Evolutionary conservation across 2,888 invertebrate genomes (phyloP).

Genomic region (Venustoraphidia nigricollis): DNA sequence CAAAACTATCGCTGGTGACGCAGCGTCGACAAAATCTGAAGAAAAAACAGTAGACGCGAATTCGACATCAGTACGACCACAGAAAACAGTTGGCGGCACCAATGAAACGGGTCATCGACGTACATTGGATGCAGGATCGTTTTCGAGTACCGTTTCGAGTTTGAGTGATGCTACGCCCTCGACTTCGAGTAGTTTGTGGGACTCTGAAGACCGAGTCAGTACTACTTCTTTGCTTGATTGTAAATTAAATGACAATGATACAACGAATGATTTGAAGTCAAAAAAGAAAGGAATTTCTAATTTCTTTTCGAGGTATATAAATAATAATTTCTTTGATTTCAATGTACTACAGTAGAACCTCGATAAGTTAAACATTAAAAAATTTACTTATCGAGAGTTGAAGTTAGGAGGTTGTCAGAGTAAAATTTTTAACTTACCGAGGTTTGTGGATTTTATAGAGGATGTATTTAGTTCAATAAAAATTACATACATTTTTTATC

Average conservation of each 20-base stretch:
- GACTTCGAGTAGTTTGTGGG: slow-evolving; percentile 33
- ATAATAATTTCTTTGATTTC: not conserved
- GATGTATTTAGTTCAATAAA: too few species aligned
- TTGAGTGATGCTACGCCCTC: slow-evolving; percentile 49
- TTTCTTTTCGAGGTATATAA: slow-evolving; percentile 42
- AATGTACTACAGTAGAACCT: too few species aligned
- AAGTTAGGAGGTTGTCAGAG: too few species aligned
- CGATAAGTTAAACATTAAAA: too few species aligned
- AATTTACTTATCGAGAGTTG: too few species aligned
- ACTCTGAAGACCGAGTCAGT: slow-evolving; percentile 20
- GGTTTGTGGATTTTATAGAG: too few species aligned
- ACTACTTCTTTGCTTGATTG: slow-evolving; percentile 18
- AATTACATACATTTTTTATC: too few species aligned
- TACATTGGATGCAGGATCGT: slow-evolving; percentile 43
- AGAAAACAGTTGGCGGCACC: too few species aligned
- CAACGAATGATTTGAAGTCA: slow-evolving; percentile 28
- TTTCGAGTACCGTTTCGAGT: slow-evolving; percentile 54
- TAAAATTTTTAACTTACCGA: too few species aligned
- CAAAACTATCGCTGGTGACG: slow-evolving; percentile 1
- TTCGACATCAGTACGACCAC: too few species aligned
- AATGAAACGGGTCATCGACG: slow-evolving; percentile 28
- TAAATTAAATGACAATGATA: slow-evolving; percentile 16
- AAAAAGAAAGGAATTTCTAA: slow-evolving; percentile 44
- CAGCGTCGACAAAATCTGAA: slow-evolving; percentile 10
- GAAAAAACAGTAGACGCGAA: slow-evolving; percentile 9